Evolutionary conservation across 2,113 vertebrate species (phyloP).

Genomic region (Otolemur garnettii): DNA sequence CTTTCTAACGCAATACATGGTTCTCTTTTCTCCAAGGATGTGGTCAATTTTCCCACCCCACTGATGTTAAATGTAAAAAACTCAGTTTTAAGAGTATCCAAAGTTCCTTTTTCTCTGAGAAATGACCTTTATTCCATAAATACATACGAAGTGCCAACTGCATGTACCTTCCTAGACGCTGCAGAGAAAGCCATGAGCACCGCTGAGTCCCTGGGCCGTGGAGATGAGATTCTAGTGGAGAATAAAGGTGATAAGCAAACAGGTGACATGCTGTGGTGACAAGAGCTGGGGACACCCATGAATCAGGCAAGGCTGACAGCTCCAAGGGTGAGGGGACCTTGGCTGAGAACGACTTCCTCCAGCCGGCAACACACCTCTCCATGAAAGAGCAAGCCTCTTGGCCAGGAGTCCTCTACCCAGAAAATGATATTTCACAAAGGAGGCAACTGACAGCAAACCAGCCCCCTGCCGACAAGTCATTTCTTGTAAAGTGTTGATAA

Average conservation of each 20-base stretch:
- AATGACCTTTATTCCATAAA: neutral
- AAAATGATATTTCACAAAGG: neutral
- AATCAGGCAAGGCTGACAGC: neutral
- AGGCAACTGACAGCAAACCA: neutral
- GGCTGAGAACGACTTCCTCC: neutral
- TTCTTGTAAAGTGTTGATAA: neutral
- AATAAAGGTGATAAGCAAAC: neutral
- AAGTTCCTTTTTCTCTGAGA: neutral
- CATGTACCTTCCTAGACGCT: neutral
- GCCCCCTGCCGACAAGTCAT: neutral
- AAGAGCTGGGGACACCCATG: neutral
- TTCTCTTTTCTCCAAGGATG: neutral
- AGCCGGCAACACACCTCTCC: neutral
- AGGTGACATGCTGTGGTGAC: neutral
- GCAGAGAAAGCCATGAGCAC: neutral
- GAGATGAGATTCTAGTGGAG: neutral
- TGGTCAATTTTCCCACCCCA: neutral
- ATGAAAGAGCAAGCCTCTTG: neutral
- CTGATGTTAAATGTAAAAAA: neutral
- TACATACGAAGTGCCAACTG: neutral
- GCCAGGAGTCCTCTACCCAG: neutral
- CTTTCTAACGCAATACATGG: neutral
- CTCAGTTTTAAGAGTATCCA: neutral
- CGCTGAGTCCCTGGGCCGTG: too few relatives aligned
- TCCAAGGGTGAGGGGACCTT: neutral